Evolutionary conservation across 1,140 invertebrate genomes (phyloP), one percentile per base, ranked within the genome.

Genomic region (Conus ventricosus): DNA sequence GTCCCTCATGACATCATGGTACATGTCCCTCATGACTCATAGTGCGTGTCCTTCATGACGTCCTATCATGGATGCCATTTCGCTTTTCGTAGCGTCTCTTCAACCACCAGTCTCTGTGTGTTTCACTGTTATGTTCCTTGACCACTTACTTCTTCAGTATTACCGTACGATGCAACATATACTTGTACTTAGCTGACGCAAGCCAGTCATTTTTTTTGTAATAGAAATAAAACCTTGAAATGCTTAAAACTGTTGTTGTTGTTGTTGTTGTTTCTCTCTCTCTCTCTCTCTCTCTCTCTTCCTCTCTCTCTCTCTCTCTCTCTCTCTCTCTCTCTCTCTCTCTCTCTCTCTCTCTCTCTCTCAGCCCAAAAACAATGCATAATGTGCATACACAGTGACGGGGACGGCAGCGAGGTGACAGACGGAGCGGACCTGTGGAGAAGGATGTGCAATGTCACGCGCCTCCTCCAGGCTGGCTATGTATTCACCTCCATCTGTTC

Each of bases 111-210:
- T 71, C 6, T 71, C 6, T 13, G 67, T 13, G 11, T 71, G 67
- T 20, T 63, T 71, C 67, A 71, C 78, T 39, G 27, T 80, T 25
- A 80, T 11, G 10, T 80, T 53, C 13, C 82, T 60, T 20, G 82
- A 84, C 82, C 55, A 63, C n/a, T 84, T 84, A 25, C 76, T 39
- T 83, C 10, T 84, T 84, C 82, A 84, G 82, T 84, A 84, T 84
- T 84, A 84, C 23, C 23, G 53, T 25, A 86, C 57, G 85, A 76
- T 78, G 75, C 67, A 78, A 78, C 54, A 51, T 87, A 87, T 27
- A 87, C 85, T 57, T 80, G 71, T 87, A 87, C 75, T 87, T 78
- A 25, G 85, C 85, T 87, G 85, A 87, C 85, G 71, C 53, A 80
- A 87, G 85, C 85, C 85, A 78, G 85, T 87, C 85, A 78, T 75